Percentiles rank a stretch among this genome's conserved stretches.
Conservation (phyloP, 2,113 vertebrate species). For the Perccottus glenii region DNA sequence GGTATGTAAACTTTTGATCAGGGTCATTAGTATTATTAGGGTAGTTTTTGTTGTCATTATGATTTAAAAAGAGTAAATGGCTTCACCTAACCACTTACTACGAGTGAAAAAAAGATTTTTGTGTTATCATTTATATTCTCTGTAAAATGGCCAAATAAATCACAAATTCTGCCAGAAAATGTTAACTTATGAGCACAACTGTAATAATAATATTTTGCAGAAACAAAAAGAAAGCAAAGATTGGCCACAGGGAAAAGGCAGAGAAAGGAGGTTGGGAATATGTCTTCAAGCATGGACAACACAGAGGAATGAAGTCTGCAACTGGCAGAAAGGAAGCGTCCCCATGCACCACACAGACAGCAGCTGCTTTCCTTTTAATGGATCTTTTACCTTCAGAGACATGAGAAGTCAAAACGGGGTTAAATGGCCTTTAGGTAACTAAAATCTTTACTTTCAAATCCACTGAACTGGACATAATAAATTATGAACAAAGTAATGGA, state of each 20-base stretch:
- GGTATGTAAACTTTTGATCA: too few relatives aligned
- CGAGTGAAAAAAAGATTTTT: too few relatives aligned
- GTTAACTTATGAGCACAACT: too few relatives aligned
- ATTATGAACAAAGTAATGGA: conserved; percentile 69
- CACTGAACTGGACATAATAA: conserved; percentile 68
- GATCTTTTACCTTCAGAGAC: conserved; percentile 70
- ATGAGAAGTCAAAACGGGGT: conserved; percentile 80
- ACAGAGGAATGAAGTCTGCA: conserved; percentile 12
- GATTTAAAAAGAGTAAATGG: too few relatives aligned
- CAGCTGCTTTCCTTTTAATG: conserved; percentile 44
- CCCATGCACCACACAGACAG: conserved; percentile 60
- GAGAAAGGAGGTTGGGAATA: neutral
- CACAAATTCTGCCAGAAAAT: too few relatives aligned
- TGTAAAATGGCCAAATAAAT: too few relatives aligned
- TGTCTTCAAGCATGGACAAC: conserved; percentile 9
- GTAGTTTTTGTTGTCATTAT: too few relatives aligned
- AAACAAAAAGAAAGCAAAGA: too few relatives aligned
- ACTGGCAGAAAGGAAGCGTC: conserved; percentile 39
- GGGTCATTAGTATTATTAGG: too few relatives aligned
- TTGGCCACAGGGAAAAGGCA: neutral
- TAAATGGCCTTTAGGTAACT: conserved; percentile 86
- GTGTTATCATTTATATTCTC: too few relatives aligned
- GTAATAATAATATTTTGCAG: too few relatives aligned
- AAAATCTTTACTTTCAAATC: conserved; percentile 58
- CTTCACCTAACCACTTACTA: too few relatives aligned